Conservation (phyloP, 2,888 invertebrate genomes). For the Nephrotoma appendiculata region DNA sequence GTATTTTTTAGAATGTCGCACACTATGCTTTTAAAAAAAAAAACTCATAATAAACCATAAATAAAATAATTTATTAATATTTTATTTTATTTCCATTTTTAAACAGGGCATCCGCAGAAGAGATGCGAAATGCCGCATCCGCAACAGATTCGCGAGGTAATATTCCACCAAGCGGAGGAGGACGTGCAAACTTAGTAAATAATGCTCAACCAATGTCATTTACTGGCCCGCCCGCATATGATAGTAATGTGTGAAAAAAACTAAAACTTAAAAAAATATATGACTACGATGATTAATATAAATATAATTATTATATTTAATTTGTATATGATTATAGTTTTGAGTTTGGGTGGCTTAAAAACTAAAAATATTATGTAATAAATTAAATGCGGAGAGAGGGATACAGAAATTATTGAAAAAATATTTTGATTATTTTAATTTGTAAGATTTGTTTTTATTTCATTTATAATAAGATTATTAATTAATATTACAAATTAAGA, state of each 20-base stretch:
- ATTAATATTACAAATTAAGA: background rate
- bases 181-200: constrained; percentile 61
- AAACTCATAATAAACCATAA: background rate
- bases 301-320: background rate
- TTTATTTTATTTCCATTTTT: constrained; percentile 14
- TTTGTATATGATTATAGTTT: background rate
- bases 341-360: background rate
- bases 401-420: background rate
- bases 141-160: constrained; percentile 24
- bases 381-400: background rate
- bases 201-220: constrained; percentile 70
- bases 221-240: constrained; percentile 49
- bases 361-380: background rate
- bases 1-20: background rate
- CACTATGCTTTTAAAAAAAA: background rate
- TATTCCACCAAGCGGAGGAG: constrained; percentile 39
- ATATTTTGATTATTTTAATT: background rate
- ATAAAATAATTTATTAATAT: background rate
- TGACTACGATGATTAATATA: background rate
- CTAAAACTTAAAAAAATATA: background rate
- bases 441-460: background rate
- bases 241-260: constrained; percentile 47
- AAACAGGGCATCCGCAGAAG: constrained; percentile 58
- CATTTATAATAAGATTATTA: background rate
- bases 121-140: constrained; percentile 61